These are phyloP conservation scores for Nothocercus nigrocapillus DNA, from an alignment of 2,113 vertebrate species.

Conservation along the genomic window DNA sequence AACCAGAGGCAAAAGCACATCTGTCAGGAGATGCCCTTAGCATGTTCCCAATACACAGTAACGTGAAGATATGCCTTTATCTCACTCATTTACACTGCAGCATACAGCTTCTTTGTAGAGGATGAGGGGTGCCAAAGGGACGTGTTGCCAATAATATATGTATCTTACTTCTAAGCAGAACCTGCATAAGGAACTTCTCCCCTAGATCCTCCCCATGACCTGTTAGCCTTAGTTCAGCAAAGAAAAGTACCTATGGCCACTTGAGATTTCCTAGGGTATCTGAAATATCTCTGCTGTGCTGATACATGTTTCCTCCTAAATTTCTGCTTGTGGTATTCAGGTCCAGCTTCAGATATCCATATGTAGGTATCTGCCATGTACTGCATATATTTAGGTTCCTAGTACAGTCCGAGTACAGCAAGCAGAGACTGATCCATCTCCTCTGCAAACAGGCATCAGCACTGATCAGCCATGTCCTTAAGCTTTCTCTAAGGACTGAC, in stretches of 20 bases:
- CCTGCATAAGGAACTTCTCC: neutral
- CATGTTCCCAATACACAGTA: neutral
- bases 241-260: neutral
- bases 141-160: neutral
- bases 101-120: neutral
- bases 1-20: neutral
- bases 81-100: neutral
- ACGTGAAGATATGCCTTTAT: neutral
- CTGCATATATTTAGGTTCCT: neutral
- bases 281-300: neutral
- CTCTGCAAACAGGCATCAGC: neutral
- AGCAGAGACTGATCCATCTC: neutral
- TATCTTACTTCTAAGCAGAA: neutral
- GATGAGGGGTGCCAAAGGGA: neutral
- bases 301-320: neutral
- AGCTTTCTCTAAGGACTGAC: neutral
- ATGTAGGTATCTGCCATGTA: neutral
- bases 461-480: neutral
- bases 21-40: neutral
- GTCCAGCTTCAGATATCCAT: neutral
- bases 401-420: neutral
- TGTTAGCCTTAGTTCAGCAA: neutral
- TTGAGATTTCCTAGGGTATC: neutral
- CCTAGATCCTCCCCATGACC: neutral
- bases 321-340: neutral